Evolutionary conservation across 2,113 vertebrate genomes (phyloP).

Genomic region (Serilophus lunatus): DNA sequence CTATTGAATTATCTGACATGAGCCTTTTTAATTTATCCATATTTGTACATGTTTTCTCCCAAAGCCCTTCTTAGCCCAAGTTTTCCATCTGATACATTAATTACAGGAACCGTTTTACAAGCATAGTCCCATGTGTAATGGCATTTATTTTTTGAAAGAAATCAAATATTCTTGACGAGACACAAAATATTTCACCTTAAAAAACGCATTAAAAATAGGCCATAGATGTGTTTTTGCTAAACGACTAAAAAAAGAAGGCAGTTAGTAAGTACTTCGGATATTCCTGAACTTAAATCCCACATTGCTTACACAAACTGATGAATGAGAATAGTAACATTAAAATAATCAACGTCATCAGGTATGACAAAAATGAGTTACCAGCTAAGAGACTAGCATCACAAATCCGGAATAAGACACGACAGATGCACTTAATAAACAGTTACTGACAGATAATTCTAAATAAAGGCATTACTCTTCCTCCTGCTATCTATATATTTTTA

Average conservation of each 20-base stretch:
- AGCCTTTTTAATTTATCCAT: too few species aligned
- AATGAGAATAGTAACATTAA: background rate
- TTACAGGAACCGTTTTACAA: too few species aligned
- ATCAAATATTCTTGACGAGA: background rate
- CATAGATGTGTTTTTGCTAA: background rate
- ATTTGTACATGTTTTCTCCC: too few species aligned
- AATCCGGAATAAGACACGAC: slow-evolving; percentile 8
- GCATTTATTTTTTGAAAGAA: background rate
- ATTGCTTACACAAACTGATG: background rate
- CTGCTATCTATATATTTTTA: slow-evolving; percentile 8
- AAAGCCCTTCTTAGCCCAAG: too few species aligned
- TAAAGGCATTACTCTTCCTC: slow-evolving; percentile 1
- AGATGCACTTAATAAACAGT: background rate
- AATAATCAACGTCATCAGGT: background rate
- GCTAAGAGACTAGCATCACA: background rate
- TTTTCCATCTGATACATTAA: too few species aligned
- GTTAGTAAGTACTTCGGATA: background rate
- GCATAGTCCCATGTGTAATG: background rate
- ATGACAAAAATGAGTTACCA: background rate
- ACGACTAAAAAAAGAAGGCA: background rate
- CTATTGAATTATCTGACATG: too few species aligned
- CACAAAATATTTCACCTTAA: background rate
- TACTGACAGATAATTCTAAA: background rate
- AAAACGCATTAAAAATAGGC: background rate
- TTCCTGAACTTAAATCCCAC: background rate